Evolutionary conservation across 2,797 vertebrate genomes (phyloP), one percentile per base, ranked within the genome.

Genomic region (Gambusia yucatana): DNA sequence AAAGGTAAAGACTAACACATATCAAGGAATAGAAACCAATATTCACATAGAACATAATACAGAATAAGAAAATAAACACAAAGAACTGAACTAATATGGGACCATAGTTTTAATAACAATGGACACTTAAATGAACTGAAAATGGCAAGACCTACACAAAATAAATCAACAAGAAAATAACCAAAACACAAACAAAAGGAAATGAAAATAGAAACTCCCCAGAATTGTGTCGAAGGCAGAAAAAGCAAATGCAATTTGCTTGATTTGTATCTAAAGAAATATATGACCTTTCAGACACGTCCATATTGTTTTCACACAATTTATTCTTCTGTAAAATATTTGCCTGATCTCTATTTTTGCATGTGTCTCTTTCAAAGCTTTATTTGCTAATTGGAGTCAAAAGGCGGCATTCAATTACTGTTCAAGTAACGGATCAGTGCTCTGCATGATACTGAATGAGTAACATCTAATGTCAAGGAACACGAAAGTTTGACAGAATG

Each of bases 381-480:
- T 87, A 89, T 90, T 92, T 91, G 67, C 73, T 91, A 91, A 94
- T 93, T 87, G 86, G 72, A 84, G 83, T 28, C n/a, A 86, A 88
- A 91, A 88, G 73, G 83, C 88, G 79, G 70, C 20, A 13, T 89
- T 90, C 77, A 86, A 74, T 89, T 91, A 86, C 76, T 83, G 83
- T 76, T 86, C 79, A 85, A 81, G 78, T 86, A 90, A 93, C 87
- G 89, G 88, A 91, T 92, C 86, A 91, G 80, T 84, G 81, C 89
- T 25, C 73, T 72, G 71, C 61, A 83, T 82, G 90, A 92, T 83
- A 82, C 80, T 1, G 36, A 28, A 81, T 83, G 89, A 92, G 73
- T 86, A 86, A 82, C 75, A 69, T 59, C 85, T 91, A 61, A 94
- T 95, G 94, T 94, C 91, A 94, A 90, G 93, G 91, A 83, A 92